phyloP scores from a whole-genome alignment of 2,888 invertebrate species.

The Andrena praecox region DNA sequence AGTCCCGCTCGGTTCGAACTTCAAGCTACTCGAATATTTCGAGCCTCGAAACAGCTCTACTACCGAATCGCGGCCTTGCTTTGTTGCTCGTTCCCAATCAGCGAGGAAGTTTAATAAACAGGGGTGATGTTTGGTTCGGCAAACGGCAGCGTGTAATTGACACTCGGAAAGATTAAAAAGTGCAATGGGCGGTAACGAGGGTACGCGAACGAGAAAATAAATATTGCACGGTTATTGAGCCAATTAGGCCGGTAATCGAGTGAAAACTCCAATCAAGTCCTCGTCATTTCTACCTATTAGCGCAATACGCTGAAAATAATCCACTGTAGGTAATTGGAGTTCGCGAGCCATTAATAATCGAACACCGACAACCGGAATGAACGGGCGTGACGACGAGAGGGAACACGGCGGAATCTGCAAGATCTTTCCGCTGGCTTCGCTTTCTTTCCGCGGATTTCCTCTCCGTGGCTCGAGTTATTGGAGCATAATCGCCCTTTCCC shows the following conservation, averaged over 20 bases:
- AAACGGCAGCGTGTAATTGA: slow-evolving; percentile 5
- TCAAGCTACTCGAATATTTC: too few species aligned
- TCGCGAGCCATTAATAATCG: background rate
- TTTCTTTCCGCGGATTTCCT: slow-evolving; percentile 14
- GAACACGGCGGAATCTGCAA: background rate
- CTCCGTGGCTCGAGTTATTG: background rate
- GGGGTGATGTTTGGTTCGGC: background rate
- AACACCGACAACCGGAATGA: background rate
- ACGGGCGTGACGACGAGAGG: background rate
- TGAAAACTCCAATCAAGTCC: slow-evolving; percentile 42
- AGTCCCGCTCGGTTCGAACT: too few species aligned
- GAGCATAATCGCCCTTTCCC: slow-evolving; percentile 21
- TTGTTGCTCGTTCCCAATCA: background rate
- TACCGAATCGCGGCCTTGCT: background rate
- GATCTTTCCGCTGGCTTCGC: slow-evolving; percentile 1
- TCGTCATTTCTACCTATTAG: slow-evolving; percentile 49
- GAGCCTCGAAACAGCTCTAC: too few species aligned
- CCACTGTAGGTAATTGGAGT: slow-evolving; percentile 11
- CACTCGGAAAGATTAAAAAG: background rate
- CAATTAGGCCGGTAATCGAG: slow-evolving; percentile 55
- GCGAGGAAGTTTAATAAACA: background rate
- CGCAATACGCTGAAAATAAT: slow-evolving; percentile 39
- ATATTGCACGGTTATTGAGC: slow-evolving; percentile 22
- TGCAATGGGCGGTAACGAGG: background rate
- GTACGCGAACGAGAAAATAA: slow-evolving; percentile 25